A percentile compares a stretch with the other conserved stretches of the same genome.
These are phyloP conservation scores for Pachycephus smyrnensis DNA, from an alignment of 2,888 invertebrate species.

Conservation along the genomic window DNA sequence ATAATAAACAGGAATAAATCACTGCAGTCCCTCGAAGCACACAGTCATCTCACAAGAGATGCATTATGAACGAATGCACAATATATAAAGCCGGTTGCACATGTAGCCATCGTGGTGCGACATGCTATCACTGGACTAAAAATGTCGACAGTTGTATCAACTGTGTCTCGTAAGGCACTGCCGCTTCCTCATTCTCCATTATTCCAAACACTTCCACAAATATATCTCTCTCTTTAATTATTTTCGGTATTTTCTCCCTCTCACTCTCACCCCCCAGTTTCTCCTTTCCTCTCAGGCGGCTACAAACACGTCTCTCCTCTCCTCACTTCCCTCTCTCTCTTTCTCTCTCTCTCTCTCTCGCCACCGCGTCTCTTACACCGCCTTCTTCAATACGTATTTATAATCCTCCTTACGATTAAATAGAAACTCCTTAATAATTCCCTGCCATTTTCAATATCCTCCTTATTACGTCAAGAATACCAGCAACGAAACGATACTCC, in stretches of 20 bases:
- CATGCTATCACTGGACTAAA: not conserved
- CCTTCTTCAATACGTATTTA: not conserved
- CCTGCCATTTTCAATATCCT: not conserved
- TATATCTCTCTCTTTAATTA: conserved; percentile 7
- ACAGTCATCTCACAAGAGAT: not conserved
- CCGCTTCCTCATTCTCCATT: not conserved
- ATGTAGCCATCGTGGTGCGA: not conserved
- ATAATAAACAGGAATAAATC: not conserved
- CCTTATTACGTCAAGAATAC: not conserved
- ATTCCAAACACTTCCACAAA: not conserved
- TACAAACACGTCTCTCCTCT: conserved; percentile 28
- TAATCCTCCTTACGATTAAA: not conserved
- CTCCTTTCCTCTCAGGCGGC: conserved; percentile 13
- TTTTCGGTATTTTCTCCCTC: conserved; percentile 7
- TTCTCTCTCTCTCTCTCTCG: conserved; percentile 18
- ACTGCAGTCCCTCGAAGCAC: conserved; percentile 7
- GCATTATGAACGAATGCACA: not conserved
- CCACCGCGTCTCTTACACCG: not conserved
- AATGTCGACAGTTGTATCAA: not conserved
- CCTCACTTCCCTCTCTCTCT: conserved; percentile 10
- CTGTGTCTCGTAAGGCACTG: not conserved
- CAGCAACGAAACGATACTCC: not conserved
- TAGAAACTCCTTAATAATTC: not conserved
- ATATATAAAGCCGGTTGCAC: not conserved
- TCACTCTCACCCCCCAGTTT: conserved; percentile 1